A percentile compares a stretch with the other conserved stretches of the same genome.
Evolutionary conservation across 1,140 invertebrate genomes (phyloP).

Genomic region (silkworm (Bombyx mori)): ASM3026992v2 NC_085110.1:14264501-14265000

Average conservation of each 20-base stretch:
- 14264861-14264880: constrained; percentile 86
- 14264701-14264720: constrained; percentile 76
- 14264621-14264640: constrained; percentile 89
- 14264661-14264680: constrained; percentile 91
- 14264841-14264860: constrained; percentile 94
- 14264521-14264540: constrained; percentile 1
- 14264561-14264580: constrained; percentile 76
- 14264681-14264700: constrained; percentile 94
- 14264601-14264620: constrained; percentile 82
- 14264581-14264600: constrained; percentile 81
- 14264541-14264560: constrained; percentile 76
- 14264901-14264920: constrained; percentile 92
- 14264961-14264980: not conserved
- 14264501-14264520: not conserved
- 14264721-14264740: no score
- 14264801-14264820: constrained; percentile 95
- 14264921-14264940: constrained; percentile 90
- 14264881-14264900: constrained; percentile 87
- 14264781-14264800: constrained; percentile 90
- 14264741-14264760: constrained; percentile 75
- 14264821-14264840: constrained; percentile 95
- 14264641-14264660: constrained; percentile 92
- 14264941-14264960: constrained; percentile 9
- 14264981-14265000: not conserved
- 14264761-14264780: not conserved